Percentiles rank a stretch among this genome's conserved stretches.
Evolutionary conservation across 1,140 invertebrate species (phyloP).

Genomic region (Kradibia gibbosae): DNA sequence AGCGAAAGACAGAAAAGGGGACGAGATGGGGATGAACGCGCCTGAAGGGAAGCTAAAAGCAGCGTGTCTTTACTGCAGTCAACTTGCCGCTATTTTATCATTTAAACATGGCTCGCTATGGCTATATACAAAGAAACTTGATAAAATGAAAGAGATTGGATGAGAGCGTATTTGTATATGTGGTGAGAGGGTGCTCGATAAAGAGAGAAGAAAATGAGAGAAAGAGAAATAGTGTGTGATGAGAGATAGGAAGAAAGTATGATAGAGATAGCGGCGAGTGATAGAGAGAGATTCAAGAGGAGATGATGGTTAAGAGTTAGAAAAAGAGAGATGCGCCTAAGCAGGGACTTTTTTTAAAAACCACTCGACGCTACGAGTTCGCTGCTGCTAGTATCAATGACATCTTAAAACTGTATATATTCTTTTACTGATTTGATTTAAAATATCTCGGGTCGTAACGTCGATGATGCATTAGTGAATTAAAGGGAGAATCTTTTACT

Average conservation of each 20-base stretch:
- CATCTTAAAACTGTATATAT: not conserved
- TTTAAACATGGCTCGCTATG: not conserved
- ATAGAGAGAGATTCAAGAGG: too few species aligned
- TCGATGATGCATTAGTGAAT: constrained; percentile 1
- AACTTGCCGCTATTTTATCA: constrained; percentile 47
- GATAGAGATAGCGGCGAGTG: too few species aligned
- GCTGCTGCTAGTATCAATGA: constrained; percentile 4
- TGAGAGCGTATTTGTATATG: too few species aligned
- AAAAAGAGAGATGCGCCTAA: too few species aligned
- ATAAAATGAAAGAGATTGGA: not conserved
- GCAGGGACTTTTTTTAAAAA: not conserved
- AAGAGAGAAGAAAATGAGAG: not conserved
- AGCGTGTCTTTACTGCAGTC: constrained; percentile 41
- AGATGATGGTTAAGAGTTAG: too few species aligned
- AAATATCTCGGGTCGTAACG: not conserved
- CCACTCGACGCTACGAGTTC: constrained; percentile 17
- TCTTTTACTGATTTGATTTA: not conserved
- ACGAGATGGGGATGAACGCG: not conserved
- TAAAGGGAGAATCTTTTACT: constrained; percentile 19
- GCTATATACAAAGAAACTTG: not conserved
- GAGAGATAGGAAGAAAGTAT: too few species aligned
- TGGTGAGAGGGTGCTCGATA: too few species aligned
- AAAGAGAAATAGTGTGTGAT: too few species aligned
- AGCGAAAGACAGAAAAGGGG: not conserved
- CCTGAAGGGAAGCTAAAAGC: constrained; percentile 38